phyloP scores from a whole-genome alignment of 2,888 invertebrate genomes.

The Pocota personata region DNA sequence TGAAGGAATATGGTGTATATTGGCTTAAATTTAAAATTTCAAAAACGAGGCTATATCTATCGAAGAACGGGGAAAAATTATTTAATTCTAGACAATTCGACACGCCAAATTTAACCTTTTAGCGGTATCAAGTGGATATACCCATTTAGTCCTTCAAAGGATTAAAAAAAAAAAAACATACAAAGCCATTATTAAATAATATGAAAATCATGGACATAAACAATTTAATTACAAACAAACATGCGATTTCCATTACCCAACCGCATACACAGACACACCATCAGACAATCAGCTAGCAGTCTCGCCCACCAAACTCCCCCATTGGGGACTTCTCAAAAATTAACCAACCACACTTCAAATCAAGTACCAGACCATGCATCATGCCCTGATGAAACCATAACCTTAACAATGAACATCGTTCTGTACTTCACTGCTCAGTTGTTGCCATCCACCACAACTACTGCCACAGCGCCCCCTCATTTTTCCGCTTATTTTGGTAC shows the following conservation, averaged over 20 bases:
- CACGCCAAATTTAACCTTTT: too few relatives aligned
- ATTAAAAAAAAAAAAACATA: neutral
- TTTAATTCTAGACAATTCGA: too few relatives aligned
- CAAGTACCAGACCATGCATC: conserved; percentile 69
- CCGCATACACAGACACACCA: conserved; percentile 2
- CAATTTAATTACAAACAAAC: conserved; percentile 63
- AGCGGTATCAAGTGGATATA: too few relatives aligned
- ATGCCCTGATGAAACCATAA: conserved; percentile 66
- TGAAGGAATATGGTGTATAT: too few relatives aligned
- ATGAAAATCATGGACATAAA: conserved; percentile 37
- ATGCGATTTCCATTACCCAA: conserved; percentile 65
- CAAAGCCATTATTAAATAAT: conserved; percentile 43
- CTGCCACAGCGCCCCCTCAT: conserved; percentile 17
- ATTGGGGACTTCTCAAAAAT: conserved; percentile 46
- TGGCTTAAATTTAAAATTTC: too few relatives aligned
- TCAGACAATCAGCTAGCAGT: neutral
- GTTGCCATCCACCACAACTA: neutral
- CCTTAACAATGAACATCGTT: conserved; percentile 70
- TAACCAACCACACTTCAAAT: conserved; percentile 72
- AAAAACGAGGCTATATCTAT: too few relatives aligned
- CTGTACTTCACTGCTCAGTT: conserved; percentile 55
- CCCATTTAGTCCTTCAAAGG: neutral
- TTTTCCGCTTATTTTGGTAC: conserved; percentile 45
- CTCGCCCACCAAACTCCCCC: neutral
- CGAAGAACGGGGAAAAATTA: too few relatives aligned